These are phyloP conservation scores for Nixonia krombeini DNA, from an alignment of 1,140 invertebrate genomes.

Conservation along the genomic window DNA sequence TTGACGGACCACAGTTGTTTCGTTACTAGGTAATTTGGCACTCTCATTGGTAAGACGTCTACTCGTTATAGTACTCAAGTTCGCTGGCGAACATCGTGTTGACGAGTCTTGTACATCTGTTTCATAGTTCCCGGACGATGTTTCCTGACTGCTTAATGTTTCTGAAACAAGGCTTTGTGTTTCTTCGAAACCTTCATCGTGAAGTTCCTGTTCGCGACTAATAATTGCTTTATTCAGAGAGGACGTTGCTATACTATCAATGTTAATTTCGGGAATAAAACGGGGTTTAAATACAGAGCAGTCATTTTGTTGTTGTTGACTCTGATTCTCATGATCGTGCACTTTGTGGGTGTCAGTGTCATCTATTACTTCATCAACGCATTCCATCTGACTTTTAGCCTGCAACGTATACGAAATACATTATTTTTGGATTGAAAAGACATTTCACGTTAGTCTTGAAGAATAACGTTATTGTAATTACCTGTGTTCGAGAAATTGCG, in stretches of 20 bases:
- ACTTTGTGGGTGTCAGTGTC: too few species aligned
- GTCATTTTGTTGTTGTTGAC: not conserved
- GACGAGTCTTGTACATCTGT: conserved; percentile 74
- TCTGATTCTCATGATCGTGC: too few species aligned
- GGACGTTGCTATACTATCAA: conserved; percentile 46
- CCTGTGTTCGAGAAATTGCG: conserved; percentile 11
- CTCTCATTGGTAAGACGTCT: too few species aligned
- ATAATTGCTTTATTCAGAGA: conserved; percentile 60
- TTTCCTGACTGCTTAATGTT: conserved; percentile 83
- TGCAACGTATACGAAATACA: too few species aligned
- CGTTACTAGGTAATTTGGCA: too few species aligned
- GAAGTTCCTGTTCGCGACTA: conserved; percentile 76
- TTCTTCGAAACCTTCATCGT: conserved; percentile 93
- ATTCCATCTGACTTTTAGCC: too few species aligned
- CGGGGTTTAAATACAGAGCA: conserved; percentile 36
- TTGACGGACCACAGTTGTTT: not conserved
- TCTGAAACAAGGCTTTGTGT: conserved; percentile 89
- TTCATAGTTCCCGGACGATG: conserved; percentile 81
- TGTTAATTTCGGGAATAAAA: conserved; percentile 68
- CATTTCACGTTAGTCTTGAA: too few species aligned
- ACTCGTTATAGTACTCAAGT: conserved; percentile 41
- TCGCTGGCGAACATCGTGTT: conserved; percentile 64
- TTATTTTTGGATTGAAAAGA: too few species aligned
- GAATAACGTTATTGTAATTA: too few species aligned
- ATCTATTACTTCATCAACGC: too few species aligned